Evolutionary conservation across 1,140 invertebrate species (phyloP).

Genomic region (Ceratosolen solmsi): DNA sequence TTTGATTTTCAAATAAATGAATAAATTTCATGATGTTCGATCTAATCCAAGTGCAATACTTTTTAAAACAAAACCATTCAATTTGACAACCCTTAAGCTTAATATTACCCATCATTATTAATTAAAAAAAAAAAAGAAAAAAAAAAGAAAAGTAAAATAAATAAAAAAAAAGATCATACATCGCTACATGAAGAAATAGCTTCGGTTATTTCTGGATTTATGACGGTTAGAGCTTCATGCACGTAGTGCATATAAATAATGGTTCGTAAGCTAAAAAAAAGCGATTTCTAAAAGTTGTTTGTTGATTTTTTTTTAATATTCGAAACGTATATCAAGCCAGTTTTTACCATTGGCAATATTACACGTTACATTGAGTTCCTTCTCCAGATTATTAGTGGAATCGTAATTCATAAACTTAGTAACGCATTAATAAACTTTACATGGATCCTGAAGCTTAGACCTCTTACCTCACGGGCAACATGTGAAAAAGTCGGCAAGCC

Average conservation of each 20-base stretch:
- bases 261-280: neutral
- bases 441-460: conserved; percentile 8
- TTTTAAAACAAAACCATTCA: too few species aligned
- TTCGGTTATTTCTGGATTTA: neutral
- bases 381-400: conserved; percentile 4
- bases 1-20: too few species aligned
- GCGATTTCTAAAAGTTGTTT: neutral
- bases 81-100: too few species aligned
- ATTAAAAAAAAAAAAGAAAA: too few species aligned
- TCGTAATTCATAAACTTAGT: conserved; percentile 20
- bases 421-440: conserved; percentile 13
- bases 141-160: too few species aligned
- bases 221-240: neutral
- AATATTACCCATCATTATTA: too few species aligned
- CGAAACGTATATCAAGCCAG: neutral
- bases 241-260: neutral
- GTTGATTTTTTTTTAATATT: neutral
- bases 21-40: too few species aligned
- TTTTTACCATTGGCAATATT: neutral
- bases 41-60: too few species aligned
- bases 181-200: neutral
- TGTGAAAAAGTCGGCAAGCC: conserved; percentile 15
- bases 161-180: neutral
- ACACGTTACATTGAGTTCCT: neutral
- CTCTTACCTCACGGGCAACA: neutral